These are phyloP conservation scores for Strongylocentrotus purpuratus DNA, from an alignment of 35 echinoderm and acorn worm species.

Conservation along the genomic window DNA sequence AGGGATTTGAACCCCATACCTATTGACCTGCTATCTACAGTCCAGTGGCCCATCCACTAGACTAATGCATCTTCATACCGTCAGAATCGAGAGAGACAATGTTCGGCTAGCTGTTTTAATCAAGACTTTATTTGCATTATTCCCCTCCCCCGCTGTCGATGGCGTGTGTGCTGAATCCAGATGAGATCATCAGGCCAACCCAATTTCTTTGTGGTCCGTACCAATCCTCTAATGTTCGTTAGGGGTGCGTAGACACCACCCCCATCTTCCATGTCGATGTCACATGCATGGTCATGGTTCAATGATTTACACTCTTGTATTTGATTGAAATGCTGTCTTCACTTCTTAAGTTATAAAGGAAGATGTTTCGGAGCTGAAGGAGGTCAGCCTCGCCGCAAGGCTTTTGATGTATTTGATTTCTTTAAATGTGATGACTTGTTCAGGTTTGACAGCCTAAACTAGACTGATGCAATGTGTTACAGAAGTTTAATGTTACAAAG, in stretches of 20 bases:
- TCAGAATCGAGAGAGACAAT: not conserved
- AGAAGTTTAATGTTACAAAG: not conserved
- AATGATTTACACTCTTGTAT: not conserved
- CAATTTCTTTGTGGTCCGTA: not conserved
- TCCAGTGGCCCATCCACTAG: no score
- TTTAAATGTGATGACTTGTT: not conserved
- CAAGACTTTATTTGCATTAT: conserved; percentile 19
- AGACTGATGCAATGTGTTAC: not conserved
- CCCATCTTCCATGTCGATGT: not conserved
- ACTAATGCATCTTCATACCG: not conserved
- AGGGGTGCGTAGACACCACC: not conserved
- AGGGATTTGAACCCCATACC: no score
- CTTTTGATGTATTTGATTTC: not conserved
- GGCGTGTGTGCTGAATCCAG: not conserved
- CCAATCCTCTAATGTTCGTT: not conserved
- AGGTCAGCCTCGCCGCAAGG: not conserved
- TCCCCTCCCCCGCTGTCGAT: not conserved
- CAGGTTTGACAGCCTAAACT: not conserved
- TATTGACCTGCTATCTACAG: no score
- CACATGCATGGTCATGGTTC: not conserved
- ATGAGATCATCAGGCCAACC: not conserved
- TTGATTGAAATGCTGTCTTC: not conserved
- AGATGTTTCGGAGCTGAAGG: not conserved
- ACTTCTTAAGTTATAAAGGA: not conserved
- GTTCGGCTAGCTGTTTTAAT: not conserved